phyloP scores from a whole-genome alignment of 2,888 invertebrate genomes.

The Podotricha telesiphe region DNA sequence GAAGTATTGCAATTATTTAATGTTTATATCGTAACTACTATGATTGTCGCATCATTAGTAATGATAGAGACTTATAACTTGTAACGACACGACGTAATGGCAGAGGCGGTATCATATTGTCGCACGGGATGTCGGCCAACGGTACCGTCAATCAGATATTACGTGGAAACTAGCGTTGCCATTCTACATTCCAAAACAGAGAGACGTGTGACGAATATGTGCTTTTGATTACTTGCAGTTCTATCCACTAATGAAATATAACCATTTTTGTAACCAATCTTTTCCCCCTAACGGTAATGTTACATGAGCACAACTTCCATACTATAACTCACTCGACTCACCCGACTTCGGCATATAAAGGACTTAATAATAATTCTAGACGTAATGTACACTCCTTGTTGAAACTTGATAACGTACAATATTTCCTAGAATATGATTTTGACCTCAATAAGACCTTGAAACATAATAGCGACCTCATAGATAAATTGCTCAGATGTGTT shows the following conservation, averaged over 20 bases:
- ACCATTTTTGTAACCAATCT: conserved; percentile 33
- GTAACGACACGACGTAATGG: conserved; percentile 26
- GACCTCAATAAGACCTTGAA: conserved; percentile 44
- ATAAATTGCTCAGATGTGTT: conserved; percentile 37
- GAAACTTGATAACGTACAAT: conserved; percentile 23
- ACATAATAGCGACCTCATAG: conserved; percentile 36
- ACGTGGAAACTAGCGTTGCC: conserved; percentile 63
- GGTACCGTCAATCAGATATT: conserved; percentile 68
- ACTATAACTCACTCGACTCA: no score
- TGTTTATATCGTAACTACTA: background rate
- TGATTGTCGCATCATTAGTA: conserved; percentile 21
- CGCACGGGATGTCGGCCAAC: conserved; percentile 53
- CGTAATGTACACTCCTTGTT: conserved; percentile 21
- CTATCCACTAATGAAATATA: conserved; percentile 40
- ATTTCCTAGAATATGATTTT: conserved; percentile 37
- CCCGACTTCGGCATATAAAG: background rate
- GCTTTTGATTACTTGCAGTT: conserved; percentile 39
- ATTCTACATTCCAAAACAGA: conserved; percentile 58
- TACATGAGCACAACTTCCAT: conserved; percentile 17
- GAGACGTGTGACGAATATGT: conserved; percentile 51
- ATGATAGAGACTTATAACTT: conserved; percentile 24
- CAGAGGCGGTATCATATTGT: conserved; percentile 35
- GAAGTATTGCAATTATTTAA: background rate
- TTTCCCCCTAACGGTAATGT: conserved; percentile 39
- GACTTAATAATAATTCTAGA: conserved; percentile 14